Evolutionary conservation across 2,113 vertebrate genomes (phyloP), one percentile per base, ranked within the genome.

Genomic region (Sciurus niger): DNA sequence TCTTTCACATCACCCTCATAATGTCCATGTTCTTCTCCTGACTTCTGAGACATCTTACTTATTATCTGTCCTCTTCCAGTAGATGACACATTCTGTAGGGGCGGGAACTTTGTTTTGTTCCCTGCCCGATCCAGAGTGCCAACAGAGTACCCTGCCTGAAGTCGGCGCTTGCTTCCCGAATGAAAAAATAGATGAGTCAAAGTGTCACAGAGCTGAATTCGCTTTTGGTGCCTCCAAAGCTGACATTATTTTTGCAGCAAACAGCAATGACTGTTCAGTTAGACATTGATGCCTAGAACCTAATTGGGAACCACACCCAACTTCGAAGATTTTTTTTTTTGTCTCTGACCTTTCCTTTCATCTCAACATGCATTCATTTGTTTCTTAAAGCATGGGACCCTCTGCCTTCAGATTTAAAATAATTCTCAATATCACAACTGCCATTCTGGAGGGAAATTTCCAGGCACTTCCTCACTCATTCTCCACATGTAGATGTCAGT

Each of bases 1-100:
- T n/a, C 10, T 3, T 0, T 22, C 63, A 4, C 16, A 8, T 20
- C n/a, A 1, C 3, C 0, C 6, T 43, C 12, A 18, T 24, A 7
- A 7, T 0, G 5, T 43, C 84, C 40, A 34, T 46, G 60, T 4
- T 13, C 14, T 67, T 74, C 2, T 68, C 30, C 6, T 5, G 16
- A 0, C 16, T 46, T 1, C 30, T 22, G 22, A 32, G 18, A 68
- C 37, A 11, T 4, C 17, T 34, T 32, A 22, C 30, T 92, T 18
- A 4, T 10, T 40, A 37, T 58, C 9, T 30, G 0, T 55, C 40
- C 12, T 76, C 79, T 34, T 25, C 22, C 30, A 2, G 5, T 9
- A n/a, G 25, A 20, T 14, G 20, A 16, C 14, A 12, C 6, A 8
- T 46, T 46, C 16, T 20, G 1, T 6, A 2, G 9, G 51, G 16